These are phyloP conservation scores for Campaea margaritaria DNA, from an alignment of 2,888 invertebrate genomes.

Conservation along the genomic window DNA sequence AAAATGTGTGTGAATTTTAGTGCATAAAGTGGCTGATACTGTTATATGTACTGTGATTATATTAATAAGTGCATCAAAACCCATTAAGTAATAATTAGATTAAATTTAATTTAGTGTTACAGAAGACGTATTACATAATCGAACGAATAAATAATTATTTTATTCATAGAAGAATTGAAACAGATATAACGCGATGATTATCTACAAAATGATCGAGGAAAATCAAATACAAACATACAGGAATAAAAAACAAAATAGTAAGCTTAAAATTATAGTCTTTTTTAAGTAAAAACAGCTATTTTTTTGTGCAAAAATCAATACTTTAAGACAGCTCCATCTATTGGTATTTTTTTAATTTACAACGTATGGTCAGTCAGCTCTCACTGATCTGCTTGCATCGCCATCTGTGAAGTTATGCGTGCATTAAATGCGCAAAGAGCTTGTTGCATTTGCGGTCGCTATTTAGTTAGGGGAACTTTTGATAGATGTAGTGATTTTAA, in stretches of 20 bases:
- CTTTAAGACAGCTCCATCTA: conserved; percentile 67
- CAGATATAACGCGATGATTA: no score
- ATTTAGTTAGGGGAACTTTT: conserved; percentile 25
- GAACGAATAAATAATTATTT: no score
- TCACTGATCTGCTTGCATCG: conserved; percentile 51
- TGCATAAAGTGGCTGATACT: no score
- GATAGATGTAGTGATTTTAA: conserved; percentile 35
- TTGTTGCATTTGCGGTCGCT: conserved; percentile 8
- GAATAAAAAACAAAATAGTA: neutral
- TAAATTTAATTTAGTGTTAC: no score
- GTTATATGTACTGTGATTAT: no score
- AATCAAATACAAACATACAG: no score
- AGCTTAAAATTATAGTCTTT: conserved; percentile 4
- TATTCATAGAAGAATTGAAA: no score
- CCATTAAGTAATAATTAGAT: no score
- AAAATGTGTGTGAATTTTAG: no score
- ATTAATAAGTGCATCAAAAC: no score
- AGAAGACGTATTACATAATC: no score
- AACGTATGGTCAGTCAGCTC: conserved; percentile 37
- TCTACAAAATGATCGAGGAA: no score
- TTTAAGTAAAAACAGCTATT: neutral
- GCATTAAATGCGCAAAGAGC: conserved; percentile 56
- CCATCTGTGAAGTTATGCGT: conserved; percentile 72
- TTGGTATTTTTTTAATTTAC: conserved; percentile 55
- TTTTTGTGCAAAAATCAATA: conserved; percentile 12